A percentile compares a stretch with the other conserved stretches of the same genome.
Conservation (phyloP, 2,113 vertebrate genomes). For the Pomatorhinus ruficollis region DNA sequence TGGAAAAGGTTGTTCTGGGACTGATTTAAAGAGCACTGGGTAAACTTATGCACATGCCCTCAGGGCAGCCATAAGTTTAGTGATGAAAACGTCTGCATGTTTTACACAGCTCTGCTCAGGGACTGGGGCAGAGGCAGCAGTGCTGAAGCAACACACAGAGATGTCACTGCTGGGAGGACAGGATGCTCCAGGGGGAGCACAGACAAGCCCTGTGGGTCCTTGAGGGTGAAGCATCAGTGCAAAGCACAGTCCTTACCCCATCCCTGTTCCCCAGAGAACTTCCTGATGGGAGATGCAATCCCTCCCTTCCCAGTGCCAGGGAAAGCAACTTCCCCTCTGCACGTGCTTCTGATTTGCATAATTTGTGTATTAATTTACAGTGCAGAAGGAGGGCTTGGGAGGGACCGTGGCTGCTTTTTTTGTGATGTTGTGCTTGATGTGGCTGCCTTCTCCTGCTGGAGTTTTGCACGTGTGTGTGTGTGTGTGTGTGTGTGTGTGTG, state of each 20-base stretch:
- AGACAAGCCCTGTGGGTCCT: neutral
- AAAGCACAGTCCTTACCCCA: neutral
- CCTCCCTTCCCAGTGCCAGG: neutral
- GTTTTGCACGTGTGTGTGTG: neutral
- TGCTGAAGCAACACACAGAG: neutral
- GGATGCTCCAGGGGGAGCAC: neutral
- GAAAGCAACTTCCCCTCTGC: neutral
- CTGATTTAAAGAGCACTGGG: conserved; percentile 29
- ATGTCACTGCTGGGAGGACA: neutral
- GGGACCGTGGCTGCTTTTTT: neutral
- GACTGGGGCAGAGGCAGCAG: neutral
- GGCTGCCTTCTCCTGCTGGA: neutral
- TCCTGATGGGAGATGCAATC: neutral
- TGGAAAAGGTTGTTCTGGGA: conserved; percentile 36
- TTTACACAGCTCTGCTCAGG: neutral
- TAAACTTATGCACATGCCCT: neutral
- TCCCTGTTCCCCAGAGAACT: neutral
- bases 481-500: neutral
- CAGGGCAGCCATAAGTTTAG: neutral
- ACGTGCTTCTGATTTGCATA: neutral
- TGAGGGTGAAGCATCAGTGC: neutral
- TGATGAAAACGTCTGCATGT: conserved; percentile 5
- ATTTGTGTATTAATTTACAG: neutral
- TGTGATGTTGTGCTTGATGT: conserved; percentile 1
- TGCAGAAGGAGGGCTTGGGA: neutral